Base-by-base conservation (phyloP, 2,888 invertebrate genomes). In the Lasiommata megera region DNA sequence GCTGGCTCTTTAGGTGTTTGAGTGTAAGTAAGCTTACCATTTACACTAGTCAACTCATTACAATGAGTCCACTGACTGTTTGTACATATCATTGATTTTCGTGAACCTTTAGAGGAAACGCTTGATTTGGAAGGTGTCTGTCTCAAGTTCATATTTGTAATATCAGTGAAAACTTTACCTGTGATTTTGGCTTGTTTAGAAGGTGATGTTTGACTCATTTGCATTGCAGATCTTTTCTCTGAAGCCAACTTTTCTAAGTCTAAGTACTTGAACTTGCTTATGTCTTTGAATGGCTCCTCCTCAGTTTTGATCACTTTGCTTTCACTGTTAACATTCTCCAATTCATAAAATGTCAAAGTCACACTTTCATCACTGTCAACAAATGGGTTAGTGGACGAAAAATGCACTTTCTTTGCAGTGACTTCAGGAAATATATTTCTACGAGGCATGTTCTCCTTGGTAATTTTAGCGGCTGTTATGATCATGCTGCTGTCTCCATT, bases 401-500 rank as follows among this genome's bases (percentile, higher is more conserved):
- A 89, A 61, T 91, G 91, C 31, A 91, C 91, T 72, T 88, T 91
- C 67, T 84, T 88, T 0, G 80, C 72, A 3, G 79, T 67, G 1
- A 79, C 65, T 36, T 86, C 84, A 5, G 90, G 84, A 62, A 91
- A 88, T 60, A 90, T 83, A 60, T 76, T 83, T 16, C 88, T 80
- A 1, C 84, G 80, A 28, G 89, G 90, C 86, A 91, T 82, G 63
- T 85, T 86, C 5, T 85, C 87, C 31, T 79, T 76, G 0, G 89
- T 89, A 62, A 90, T 74, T 68, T 91, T 92, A 2, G 82, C 82
- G 0, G 92, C 91, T 8, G 93, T 93, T n/a, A 92, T 78, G 11
- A 92, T 74, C 40, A 92, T 82, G 50, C 92, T 92, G 28, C 84
- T 74, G 55, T 93, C 93, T 0, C 92, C 92, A 3, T 88, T 73